Evolutionary conservation across 2,797 vertebrate genomes (phyloP), one percentile per base, ranked within the genome.

Genomic region (Echiichthys vipera): DNA sequence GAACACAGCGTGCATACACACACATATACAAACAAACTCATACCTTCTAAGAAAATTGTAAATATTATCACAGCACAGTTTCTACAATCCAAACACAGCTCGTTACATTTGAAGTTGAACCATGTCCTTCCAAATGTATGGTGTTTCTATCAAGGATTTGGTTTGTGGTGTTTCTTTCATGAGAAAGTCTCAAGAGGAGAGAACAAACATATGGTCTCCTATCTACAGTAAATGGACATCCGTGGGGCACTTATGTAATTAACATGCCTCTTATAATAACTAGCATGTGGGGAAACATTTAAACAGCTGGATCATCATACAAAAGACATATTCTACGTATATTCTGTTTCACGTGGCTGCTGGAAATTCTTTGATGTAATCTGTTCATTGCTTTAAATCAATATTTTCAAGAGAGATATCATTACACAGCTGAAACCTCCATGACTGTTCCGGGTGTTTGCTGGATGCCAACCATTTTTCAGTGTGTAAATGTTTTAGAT

Each of bases 231-330:
- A 67, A 59, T 6, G 12, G 20, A 22, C 50, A 62, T 76, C 56
- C 46, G 65, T 17, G 15, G 0, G 5, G 42, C 18, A 24, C 39
- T 82, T 51, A 57, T 42, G 43, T 59, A 71, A 80, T 69, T 74
- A 73, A 40, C 66, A 51, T 74, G 7, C 67, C 58, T 74, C 24
- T 47, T 53, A 0, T 85, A 84, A 89, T 87, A 51, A 64, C 84
- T 65, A 67, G 29, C 85, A 90, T 66, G 66, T 88, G 83, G 40
- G 22, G 6, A 74, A 70, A 82, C 46, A 81, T 78, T 81, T 43
- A 49, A 80, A 85, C 76, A 72, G 56, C 71, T 77, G 56, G 43
- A 69, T 56, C 40, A 32, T 63, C 25, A 42, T 7, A 30, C 12
- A 72, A 77, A 14, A 47, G 4, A 68, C 32, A n/a, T 12, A 42